Percentiles rank a stretch among this genome's conserved stretches.
These are phyloP conservation scores for Nomada ferruginata DNA, from an alignment of 2,888 invertebrate species.

Conservation along the genomic window DNA sequence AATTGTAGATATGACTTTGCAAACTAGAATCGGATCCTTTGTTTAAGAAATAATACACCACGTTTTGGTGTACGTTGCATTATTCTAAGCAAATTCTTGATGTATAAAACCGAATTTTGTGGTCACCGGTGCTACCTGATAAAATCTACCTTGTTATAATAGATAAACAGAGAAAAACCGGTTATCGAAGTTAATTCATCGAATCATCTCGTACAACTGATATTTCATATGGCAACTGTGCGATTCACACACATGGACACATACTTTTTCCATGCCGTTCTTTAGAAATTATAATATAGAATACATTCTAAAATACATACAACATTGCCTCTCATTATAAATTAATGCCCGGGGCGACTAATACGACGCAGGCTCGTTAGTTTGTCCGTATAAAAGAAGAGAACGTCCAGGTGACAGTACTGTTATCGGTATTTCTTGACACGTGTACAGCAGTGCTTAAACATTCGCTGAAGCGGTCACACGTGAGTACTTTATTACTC, in stretches of 20 bases:
- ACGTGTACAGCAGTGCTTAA: not conserved
- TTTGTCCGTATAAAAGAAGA: slow-evolving; percentile 31
- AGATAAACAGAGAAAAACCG: not conserved
- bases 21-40: too few relatives aligned
- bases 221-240: not conserved
- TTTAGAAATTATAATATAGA: not conserved
- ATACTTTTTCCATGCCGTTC: not conserved
- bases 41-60: too few relatives aligned
- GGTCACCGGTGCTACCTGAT: not conserved
- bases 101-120: too few relatives aligned
- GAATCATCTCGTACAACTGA: not conserved
- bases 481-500: not conserved
- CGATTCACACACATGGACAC: not conserved
- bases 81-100: too few relatives aligned
- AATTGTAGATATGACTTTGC: too few relatives aligned
- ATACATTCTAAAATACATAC: not conserved
- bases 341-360: not conserved
- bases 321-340: not conserved
- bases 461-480: not conserved
- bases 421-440: not conserved
- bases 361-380: not conserved
- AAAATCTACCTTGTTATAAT: not conserved
- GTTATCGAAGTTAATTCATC: slow-evolving; percentile 4
- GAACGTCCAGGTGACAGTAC: not conserved
- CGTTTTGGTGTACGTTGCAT: too few relatives aligned